These are phyloP conservation scores for Capricornis sumatraensis DNA, from an alignment of 2,113 vertebrate genomes.

Conservation along the genomic window DNA sequence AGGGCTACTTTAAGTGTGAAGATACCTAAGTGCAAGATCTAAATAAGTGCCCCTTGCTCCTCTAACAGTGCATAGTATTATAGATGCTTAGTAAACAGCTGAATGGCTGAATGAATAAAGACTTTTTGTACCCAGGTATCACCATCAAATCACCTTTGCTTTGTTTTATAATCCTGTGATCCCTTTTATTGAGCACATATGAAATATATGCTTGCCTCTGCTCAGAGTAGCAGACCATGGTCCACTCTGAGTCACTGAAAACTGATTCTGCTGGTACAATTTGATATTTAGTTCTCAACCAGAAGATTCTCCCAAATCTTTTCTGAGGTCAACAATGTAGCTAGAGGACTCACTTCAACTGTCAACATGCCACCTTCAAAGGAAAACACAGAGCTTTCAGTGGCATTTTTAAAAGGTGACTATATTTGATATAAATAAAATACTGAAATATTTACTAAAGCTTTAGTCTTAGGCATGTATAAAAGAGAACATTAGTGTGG, in stretches of 20 bases:
- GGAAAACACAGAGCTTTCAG: neutral
- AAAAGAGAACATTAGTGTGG: neutral
- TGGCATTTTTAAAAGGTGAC: slow-evolving; percentile 13
- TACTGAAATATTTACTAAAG: slow-evolving; percentile 61
- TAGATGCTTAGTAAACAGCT: neutral
- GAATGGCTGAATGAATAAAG: neutral
- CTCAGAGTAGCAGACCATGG: neutral
- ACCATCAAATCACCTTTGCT: neutral
- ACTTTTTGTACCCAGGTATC: neutral
- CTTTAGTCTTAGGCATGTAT: neutral
- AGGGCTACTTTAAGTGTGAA: neutral
- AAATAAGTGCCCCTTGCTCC: neutral
- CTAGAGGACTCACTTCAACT: neutral
- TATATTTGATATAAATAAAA: slow-evolving; percentile 50
- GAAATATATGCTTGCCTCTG: neutral
- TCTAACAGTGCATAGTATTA: neutral
- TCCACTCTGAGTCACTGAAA: neutral
- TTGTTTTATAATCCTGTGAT: neutral
- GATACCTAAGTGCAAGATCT: neutral
- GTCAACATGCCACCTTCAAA: neutral
- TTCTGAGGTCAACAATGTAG: neutral
- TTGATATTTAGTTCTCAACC: neutral
- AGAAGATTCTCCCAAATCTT: neutral
- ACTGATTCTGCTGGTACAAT: neutral
- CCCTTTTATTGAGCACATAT: neutral